Conservation (phyloP, 2,113 vertebrate species). For the Oncorhynchus clarkii region DNA sequence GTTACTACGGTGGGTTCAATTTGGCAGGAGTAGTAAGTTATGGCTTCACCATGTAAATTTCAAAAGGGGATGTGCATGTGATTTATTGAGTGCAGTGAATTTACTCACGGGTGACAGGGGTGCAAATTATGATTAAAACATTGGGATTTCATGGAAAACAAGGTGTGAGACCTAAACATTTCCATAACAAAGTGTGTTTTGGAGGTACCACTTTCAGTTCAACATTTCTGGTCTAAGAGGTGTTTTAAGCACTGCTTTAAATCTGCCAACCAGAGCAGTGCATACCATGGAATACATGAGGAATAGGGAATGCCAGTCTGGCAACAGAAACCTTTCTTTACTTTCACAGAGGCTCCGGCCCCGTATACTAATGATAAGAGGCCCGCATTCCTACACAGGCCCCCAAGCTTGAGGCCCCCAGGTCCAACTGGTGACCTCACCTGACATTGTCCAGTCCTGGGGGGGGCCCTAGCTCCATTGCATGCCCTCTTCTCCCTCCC, state of each 20-base stretch:
- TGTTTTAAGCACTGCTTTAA: background rate
- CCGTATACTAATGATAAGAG: constrained; percentile 66
- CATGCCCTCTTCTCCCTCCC: constrained; percentile 27
- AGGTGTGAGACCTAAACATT: background rate
- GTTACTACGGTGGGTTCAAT: no score
- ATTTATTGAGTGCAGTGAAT: no score
- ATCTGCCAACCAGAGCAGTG: background rate
- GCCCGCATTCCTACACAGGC: constrained; percentile 62
- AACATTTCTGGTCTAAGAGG: background rate
- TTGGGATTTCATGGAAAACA: background rate
- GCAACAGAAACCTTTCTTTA: constrained; percentile 44
- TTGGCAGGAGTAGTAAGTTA: no score
- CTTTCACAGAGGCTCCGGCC: constrained; percentile 26
- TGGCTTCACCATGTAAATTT: no score
- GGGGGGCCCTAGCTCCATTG: constrained; percentile 38
- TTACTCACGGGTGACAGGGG: no score
- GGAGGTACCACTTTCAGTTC: background rate
- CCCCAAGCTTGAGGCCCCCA: constrained; percentile 16
- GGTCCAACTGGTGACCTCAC: constrained; percentile 60
- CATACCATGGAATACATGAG: background rate
- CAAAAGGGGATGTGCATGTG: no score
- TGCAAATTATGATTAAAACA: background rate
- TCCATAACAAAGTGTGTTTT: background rate
- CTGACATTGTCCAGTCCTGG: constrained; percentile 73
- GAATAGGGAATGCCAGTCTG: background rate